phyloP scores from a whole-genome alignment of 2,113 vertebrate genomes.

The Rhea pennata region DNA sequence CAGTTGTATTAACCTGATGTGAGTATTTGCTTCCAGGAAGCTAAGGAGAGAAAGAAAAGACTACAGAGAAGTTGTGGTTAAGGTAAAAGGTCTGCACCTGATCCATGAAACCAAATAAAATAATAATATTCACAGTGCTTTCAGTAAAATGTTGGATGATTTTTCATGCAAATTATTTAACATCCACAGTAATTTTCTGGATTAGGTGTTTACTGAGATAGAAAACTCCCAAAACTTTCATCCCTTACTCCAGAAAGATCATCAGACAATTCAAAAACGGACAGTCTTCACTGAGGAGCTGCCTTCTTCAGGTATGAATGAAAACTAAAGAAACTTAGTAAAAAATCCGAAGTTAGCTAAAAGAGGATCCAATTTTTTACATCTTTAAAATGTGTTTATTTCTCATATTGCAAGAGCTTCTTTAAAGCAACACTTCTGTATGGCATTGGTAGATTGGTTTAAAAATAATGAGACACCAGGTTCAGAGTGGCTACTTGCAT shows the following conservation, averaged over 20 bases:
- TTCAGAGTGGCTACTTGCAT: neutral
- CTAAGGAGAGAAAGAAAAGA: neutral
- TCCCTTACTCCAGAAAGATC: neutral
- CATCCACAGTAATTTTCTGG: neutral
- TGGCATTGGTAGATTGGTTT: neutral
- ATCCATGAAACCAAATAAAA: neutral
- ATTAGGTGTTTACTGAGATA: neutral
- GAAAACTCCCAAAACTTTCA: neutral
- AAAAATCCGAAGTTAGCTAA: neutral
- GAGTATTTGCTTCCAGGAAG: neutral
- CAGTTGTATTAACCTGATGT: neutral
- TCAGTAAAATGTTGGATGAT: neutral
- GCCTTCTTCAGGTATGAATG: neutral
- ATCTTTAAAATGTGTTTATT: neutral
- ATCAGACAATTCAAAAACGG: neutral
- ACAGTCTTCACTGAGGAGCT: neutral
- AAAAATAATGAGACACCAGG: neutral
- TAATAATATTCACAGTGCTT: neutral
- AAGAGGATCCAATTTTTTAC: neutral
- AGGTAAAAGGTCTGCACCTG: neutral
- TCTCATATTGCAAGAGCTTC: neutral
- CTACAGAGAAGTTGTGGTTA: neutral
- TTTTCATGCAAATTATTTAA: neutral
- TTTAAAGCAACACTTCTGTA: neutral
- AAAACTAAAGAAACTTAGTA: neutral